Base-by-base conservation (phyloP, 2,888 invertebrate species). In the Macrophya annulata region DNA sequence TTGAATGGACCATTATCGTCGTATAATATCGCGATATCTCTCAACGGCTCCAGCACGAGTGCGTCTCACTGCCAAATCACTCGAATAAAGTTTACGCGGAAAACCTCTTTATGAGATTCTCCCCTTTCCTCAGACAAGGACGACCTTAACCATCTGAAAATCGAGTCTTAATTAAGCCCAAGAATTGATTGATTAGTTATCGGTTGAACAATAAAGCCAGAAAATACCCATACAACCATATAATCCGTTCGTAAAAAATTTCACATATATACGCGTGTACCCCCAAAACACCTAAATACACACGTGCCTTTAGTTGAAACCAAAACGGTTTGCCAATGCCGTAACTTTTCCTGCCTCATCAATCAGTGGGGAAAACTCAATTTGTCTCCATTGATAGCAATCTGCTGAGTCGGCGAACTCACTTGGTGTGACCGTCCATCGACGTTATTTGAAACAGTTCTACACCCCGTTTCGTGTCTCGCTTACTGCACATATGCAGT, bases 361-460 rank as follows among this genome's bases (percentile, higher is more conserved):
- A 92, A 93, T 93, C 93, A 92, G 92, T 90, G 89, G 91, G 90
- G 91, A 92, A 83, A 83, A 92, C 92, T 92, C 92, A 93, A 93
- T 93, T 93, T 93, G 92, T 93, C 93, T 93, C 93, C 92, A 93
- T 93, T 93, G 93, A 93, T 92, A 92, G 91, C 92, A 92, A 92
- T 92, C 92, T 92, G 93, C 93, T 92, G 93, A 92, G 92, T 71
- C 83, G 83, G 83, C 92, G 91, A 92, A 92, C 55, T 74, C 83
- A 68, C 83, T 83, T 68, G 68, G 62, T 48, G 65, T 68, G 82
- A 68, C 48, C 68, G 48, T 68, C 55, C 43, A 68, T 17, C 68
- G 83, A 51, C 65, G 68, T 68, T 48, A 48, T 68, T 65, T 48
- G 48, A 48, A 83, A 68, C 83, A 62, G 83, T 51, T 15, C 37